Evolutionary conservation across 2,113 vertebrate genomes (phyloP).

Genomic region (Cathartes aura): DNA sequence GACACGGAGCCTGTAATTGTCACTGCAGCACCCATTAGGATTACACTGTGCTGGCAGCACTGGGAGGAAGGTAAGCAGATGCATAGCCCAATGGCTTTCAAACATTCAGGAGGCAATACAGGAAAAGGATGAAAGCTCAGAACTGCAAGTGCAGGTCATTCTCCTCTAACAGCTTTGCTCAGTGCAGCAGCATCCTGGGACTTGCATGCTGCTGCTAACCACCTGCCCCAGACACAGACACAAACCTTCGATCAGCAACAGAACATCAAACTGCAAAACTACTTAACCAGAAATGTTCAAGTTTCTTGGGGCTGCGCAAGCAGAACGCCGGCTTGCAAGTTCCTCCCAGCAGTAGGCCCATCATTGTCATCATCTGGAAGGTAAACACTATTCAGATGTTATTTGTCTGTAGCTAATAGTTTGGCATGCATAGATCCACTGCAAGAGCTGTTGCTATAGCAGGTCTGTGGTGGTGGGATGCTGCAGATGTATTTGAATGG

Average conservation of each 20-base stretch:
- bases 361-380: neutral
- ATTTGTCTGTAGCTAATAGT: neutral
- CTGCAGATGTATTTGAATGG: neutral
- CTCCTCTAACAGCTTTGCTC: neutral
- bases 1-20: neutral
- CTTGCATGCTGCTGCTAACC: neutral
- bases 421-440: neutral
- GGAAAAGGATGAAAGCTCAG: neutral
- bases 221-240: neutral
- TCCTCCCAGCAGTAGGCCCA: neutral
- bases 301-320: neutral
- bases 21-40: neutral
- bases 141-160: neutral
- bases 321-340: neutral
- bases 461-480: neutral
- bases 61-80: neutral
- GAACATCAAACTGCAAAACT: neutral
- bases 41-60: neutral
- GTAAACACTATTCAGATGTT: neutral
- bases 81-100: neutral
- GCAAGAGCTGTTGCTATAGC: neutral
- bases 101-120: neutral
- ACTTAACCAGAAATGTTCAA: neutral
- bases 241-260: neutral
- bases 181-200: neutral